A percentile compares a stretch with the other conserved stretches of the same genome.
phyloP scores from a whole-genome alignment of 2,113 vertebrate genomes.

The Morone chrysops region DNA sequence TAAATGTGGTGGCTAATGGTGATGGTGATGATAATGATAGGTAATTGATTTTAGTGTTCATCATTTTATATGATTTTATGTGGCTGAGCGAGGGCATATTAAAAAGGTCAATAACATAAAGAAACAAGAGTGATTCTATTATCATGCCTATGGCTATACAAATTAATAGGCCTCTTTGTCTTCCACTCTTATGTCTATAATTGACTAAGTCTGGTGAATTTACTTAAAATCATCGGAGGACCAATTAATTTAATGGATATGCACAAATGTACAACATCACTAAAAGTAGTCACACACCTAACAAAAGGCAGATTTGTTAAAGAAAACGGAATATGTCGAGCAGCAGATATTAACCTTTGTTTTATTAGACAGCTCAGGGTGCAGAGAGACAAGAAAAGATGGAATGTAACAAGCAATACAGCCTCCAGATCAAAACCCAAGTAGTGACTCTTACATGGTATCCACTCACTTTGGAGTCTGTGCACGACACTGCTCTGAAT shows the following conservation, averaged over 20 bases:
- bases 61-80: not conserved
- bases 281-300: not conserved
- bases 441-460: not conserved
- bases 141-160: not conserved
- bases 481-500: slow-evolving; percentile 47
- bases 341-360: not conserved
- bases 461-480: slow-evolving; percentile 10
- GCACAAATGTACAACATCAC: not conserved
- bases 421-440: not conserved
- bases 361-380: not conserved
- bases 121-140: not conserved
- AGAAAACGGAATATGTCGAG: not conserved
- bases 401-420: not conserved
- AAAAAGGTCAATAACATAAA: slow-evolving; percentile 3
- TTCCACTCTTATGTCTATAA: not conserved
- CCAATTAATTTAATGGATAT: not conserved
- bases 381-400: not conserved
- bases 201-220: not conserved
- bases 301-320: not conserved
- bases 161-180: not conserved
- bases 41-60: not conserved
- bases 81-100: not conserved
- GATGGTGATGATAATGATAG: not conserved
- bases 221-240: not conserved
- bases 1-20: not conserved